Evolutionary conservation across 2,888 invertebrate species (phyloP).

Genomic region (Papilio elwesi): DNA sequence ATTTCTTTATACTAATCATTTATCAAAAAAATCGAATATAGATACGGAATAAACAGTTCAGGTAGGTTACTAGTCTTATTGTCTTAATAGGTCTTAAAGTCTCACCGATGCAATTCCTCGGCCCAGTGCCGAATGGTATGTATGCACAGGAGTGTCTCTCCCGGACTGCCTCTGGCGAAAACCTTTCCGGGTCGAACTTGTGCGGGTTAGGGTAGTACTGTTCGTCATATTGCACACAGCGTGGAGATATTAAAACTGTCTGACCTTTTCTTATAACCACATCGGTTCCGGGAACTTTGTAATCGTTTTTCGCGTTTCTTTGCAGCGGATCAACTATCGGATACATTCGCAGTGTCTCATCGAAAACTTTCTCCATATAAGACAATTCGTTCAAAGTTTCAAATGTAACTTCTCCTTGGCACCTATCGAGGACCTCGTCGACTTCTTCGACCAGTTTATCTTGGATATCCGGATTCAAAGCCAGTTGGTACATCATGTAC

Average conservation of each 20-base stretch:
- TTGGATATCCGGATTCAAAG: slow-evolving; percentile 66
- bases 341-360: slow-evolving; percentile 70
- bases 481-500: slow-evolving; percentile 64
- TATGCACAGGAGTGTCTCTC: slow-evolving; percentile 62
- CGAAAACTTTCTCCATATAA: slow-evolving; percentile 67
- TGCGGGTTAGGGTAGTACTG: neutral
- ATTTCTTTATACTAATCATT: no score
- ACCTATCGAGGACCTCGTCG: slow-evolving; percentile 53
- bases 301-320: slow-evolving; percentile 59
- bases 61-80: no score
- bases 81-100: no score
- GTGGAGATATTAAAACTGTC: slow-evolving; percentile 57
- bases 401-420: slow-evolving; percentile 61
- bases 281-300: slow-evolving; percentile 64
- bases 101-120: slow-evolving; percentile 64
- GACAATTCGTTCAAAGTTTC: slow-evolving; percentile 65
- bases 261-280: slow-evolving; percentile 60
- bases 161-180: slow-evolving; percentile 54
- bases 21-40: no score
- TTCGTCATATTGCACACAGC: slow-evolving; percentile 53
- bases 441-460: slow-evolving; percentile 59
- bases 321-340: slow-evolving; percentile 69
- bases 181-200: slow-evolving; percentile 69
- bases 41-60: no score
- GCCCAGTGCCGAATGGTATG: slow-evolving; percentile 71